phyloP scores from a whole-genome alignment of 1,140 invertebrate species.

The Leptopilina clavipes region DNA sequence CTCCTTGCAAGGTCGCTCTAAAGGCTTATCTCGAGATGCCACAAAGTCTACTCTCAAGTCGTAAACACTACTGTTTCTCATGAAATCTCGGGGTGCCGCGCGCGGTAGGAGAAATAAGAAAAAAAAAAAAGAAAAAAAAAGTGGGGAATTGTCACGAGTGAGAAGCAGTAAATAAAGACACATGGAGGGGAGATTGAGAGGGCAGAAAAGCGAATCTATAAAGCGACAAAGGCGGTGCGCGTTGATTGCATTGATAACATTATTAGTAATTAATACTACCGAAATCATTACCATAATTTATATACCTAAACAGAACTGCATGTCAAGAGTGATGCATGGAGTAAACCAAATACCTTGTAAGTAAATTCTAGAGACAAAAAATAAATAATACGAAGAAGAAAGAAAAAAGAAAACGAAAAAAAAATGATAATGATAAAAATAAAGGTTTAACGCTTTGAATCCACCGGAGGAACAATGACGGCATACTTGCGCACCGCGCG shows the following conservation, averaged over 20 bases:
- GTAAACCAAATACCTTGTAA: slow-evolving; percentile 72
- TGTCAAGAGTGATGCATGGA: slow-evolving; percentile 62
- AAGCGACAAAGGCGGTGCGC: slow-evolving; percentile 48
- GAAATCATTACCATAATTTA: slow-evolving; percentile 75
- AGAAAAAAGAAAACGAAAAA: slow-evolving; percentile 24
- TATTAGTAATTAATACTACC: slow-evolving; percentile 66
- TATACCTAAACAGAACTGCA: slow-evolving; percentile 70
- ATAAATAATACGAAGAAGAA: neutral
- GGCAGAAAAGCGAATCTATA: slow-evolving; percentile 38
- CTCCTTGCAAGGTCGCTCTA: slow-evolving; percentile 27
- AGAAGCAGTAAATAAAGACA: neutral
- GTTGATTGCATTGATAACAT: slow-evolving; percentile 59
- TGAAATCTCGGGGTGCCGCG: slow-evolving; percentile 28
- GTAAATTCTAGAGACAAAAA: slow-evolving; percentile 62
- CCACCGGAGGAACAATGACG: slow-evolving; percentile 38
- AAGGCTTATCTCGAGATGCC: slow-evolving; percentile 17
- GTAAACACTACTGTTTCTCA: slow-evolving; percentile 24
- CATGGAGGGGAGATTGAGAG: slow-evolving; percentile 15
- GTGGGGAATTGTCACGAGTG: slow-evolving; percentile 8
- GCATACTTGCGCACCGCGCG: slow-evolving; percentile 49
- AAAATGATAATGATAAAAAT: slow-evolving; percentile 29
- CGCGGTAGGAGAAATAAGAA: slow-evolving; percentile 32
- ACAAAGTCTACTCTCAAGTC: slow-evolving; percentile 24
- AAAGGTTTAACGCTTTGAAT: slow-evolving; percentile 40
- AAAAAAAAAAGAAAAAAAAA: neutral